These are phyloP conservation scores for Ferdinandea cuprea DNA, from an alignment of 2,888 invertebrate genomes.

Conservation along the genomic window DNA sequence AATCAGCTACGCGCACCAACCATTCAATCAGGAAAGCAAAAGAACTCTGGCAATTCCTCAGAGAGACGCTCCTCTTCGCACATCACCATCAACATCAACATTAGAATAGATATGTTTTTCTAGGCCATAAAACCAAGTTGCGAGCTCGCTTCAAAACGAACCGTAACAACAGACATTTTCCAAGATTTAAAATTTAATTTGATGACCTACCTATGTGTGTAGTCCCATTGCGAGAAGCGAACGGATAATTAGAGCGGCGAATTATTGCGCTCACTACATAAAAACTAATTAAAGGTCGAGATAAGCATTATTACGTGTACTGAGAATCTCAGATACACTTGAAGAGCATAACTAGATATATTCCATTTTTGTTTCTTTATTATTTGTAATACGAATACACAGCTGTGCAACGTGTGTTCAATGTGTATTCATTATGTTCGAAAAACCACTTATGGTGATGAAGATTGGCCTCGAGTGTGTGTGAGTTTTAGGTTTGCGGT, in stretches of 20 bases:
- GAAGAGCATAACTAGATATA: slow-evolving; percentile 18
- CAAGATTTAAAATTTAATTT: slow-evolving; percentile 53
- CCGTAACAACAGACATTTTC: slow-evolving; percentile 8
- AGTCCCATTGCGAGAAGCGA: slow-evolving; percentile 14
- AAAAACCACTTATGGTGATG: slow-evolving; percentile 69
- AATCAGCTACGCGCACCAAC: slow-evolving; percentile 20
- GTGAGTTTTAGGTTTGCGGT: slow-evolving; percentile 59
- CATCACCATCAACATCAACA: slow-evolving; percentile 28
- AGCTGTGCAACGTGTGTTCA: slow-evolving; percentile 18
- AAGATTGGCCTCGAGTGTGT: slow-evolving; percentile 69
- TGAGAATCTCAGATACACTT: slow-evolving; percentile 47
- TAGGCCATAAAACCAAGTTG: slow-evolving; percentile 48
- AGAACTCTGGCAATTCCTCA: slow-evolving; percentile 37
- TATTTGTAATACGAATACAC: slow-evolving; percentile 56
- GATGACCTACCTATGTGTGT: slow-evolving; percentile 28
- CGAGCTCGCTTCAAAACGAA: not conserved
- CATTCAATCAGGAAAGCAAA: slow-evolving; percentile 40
- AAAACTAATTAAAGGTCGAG: slow-evolving; percentile 53
- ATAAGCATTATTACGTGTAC: slow-evolving; percentile 44
- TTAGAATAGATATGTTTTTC: slow-evolving; percentile 39
- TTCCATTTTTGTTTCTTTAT: slow-evolving; percentile 29
- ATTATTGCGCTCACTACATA: not conserved
- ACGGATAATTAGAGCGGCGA: slow-evolving; percentile 64
- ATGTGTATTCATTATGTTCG: slow-evolving; percentile 50
- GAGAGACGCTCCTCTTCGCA: slow-evolving; percentile 36